Conservation (phyloP, 2,888 invertebrate genomes). For the Leptinotarsa peninsularis region DNA sequence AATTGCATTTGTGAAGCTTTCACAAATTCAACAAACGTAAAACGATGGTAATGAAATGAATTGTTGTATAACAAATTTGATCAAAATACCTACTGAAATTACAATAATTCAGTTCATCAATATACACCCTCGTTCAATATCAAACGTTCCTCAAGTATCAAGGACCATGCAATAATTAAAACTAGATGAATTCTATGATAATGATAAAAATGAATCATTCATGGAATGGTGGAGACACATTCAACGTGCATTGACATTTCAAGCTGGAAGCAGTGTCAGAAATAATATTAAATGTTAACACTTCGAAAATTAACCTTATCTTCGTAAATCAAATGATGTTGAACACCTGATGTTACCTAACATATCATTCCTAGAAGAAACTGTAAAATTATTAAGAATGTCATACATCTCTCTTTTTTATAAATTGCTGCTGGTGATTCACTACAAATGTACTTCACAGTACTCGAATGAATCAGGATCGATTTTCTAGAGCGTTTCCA, state of each 20-base stretch:
- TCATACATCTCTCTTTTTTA: no score
- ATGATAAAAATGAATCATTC: not conserved
- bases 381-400: no score
- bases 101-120: not conserved
- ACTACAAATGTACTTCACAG: no score
- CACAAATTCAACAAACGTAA: no score
- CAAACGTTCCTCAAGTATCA: not conserved
- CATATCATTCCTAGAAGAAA: no score
- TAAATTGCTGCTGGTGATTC: no score
- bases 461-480: no score
- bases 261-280: constrained; percentile 42
- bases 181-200: not conserved
- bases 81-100: not conserved
- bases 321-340: not conserved
- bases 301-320: not conserved
- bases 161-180: not conserved
- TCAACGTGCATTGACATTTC: constrained; percentile 10
- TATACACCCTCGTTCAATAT: not conserved
- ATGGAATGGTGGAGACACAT: not conserved
- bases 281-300: constrained; percentile 27
- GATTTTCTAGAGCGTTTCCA: no score
- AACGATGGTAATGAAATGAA: no score
- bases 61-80: no score
- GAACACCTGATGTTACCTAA: not conserved
- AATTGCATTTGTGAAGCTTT: no score